A percentile compares a stretch with the other conserved stretches of the same genome.
Evolutionary conservation across 2,113 vertebrate genomes (phyloP).

Genomic region (Sigmodon hispidus): DNA sequence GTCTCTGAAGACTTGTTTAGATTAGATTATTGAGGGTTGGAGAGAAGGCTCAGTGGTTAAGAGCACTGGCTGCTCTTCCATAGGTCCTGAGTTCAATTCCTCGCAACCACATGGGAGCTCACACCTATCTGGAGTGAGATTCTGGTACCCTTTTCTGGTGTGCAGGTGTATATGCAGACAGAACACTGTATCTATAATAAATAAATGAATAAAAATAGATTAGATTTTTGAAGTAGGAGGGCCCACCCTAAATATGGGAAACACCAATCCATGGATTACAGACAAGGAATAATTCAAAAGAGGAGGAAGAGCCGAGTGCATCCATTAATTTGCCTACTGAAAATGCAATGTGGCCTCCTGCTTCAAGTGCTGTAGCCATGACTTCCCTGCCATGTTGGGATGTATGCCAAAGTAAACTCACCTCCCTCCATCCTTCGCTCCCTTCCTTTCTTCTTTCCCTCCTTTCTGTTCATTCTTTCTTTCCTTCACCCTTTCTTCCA

Average conservation of each 20-base stretch:
- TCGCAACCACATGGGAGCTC: too few relatives aligned
- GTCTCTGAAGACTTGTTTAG: neutral
- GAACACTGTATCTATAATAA: too few relatives aligned
- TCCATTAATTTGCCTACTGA: neutral
- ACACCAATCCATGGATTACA: neutral
- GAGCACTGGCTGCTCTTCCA: too few relatives aligned
- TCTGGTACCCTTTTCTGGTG: too few relatives aligned
- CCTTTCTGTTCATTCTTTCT: neutral
- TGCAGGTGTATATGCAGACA: too few relatives aligned
- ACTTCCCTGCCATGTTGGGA: neutral
- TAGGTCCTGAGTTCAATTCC: too few relatives aligned
- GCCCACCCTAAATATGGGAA: neutral
- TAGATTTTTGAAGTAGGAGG: neutral
- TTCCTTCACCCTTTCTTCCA: neutral
- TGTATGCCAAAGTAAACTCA: neutral
- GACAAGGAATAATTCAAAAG: neutral
- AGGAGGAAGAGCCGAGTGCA: too few relatives aligned
- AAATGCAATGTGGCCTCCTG: neutral
- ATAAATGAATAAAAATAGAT: too few relatives aligned
- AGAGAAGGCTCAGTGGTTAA: too few relatives aligned
- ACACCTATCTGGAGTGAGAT: too few relatives aligned
- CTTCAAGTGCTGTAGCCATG: neutral
- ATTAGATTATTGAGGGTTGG: too few relatives aligned
- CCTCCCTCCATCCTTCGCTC: neutral
- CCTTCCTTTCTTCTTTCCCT: too few relatives aligned